Base-by-base conservation (phyloP, 2,113 vertebrate genomes). In the Zootoca vivipara region DNA sequence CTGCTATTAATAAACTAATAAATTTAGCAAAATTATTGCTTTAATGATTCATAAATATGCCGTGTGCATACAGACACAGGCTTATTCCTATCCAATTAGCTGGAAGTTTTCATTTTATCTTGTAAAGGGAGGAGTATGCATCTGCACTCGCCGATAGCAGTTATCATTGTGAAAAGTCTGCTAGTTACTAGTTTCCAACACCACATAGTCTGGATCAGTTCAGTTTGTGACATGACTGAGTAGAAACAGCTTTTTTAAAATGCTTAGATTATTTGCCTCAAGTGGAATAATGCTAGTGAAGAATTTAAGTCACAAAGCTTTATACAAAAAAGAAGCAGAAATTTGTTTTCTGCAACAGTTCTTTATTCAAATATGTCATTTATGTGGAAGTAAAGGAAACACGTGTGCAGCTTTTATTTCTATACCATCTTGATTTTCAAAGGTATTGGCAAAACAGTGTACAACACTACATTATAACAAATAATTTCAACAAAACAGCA, bases 91-190 rank as follows among this genome's bases (percentile, higher is more conserved):
- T 78, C 81, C 88, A 52, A 38, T 38, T 58, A 82, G 85, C 83
- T 89, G 78, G 88, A 78, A 3, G 69, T 91, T 80, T 89, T 92
- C 33, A 79, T 95, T 95, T 95, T 91, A 81, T 52, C 15, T 93
- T 92, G 83, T 82, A 89, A 2, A 84, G 85, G 90, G 35, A 85
- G 72, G 86, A 92, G 85, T 2, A 20, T 77, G 90, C 93, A 88
- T 91, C 90, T 96, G 95, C 52, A 83, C 62, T 90, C 78, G 86
- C 94, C 97, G 95, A 96, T 93, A 96, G 95, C 79, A 87, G 85
- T 96, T 95, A 95, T 89, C 95, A 86, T 52, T 90, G n/a, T 87
- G 78, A 94, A 95, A 96, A 89, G 62, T 62, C 82, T 58, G 77
- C 26, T 77, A 91, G 65, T n/a, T 69, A 90, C 79, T 26, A 94